A percentile compares a stretch with the other conserved stretches of the same genome.
These are phyloP conservation scores for Lycodopsis pacificus DNA, from an alignment of 2,797 vertebrate genomes.

Conservation along the genomic window DNA sequence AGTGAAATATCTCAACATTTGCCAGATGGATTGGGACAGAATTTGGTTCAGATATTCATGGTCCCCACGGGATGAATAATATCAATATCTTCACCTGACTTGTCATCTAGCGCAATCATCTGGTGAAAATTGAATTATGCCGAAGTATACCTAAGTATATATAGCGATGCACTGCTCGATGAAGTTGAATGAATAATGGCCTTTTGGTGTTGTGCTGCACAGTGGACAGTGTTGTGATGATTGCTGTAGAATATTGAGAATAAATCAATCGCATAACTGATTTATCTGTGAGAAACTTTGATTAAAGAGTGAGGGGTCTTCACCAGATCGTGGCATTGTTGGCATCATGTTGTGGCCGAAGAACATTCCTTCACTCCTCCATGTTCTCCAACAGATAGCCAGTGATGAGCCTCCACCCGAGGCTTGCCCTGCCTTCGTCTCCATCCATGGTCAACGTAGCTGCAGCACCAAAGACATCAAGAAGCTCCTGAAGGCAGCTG, in stretches of 20 bases:
- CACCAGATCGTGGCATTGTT: background rate
- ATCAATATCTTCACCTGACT: background rate
- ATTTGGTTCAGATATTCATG: background rate
- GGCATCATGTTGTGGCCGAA: background rate
- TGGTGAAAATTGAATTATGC: background rate
- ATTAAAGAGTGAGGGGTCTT: background rate
- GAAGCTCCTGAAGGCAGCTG: slow-evolving; percentile 93
- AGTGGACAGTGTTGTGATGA: slow-evolving; percentile 19
- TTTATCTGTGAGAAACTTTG: slow-evolving; percentile 27
- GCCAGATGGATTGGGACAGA: background rate
- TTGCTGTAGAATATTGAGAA: slow-evolving; percentile 21
- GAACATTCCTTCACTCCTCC: slow-evolving; percentile 11
- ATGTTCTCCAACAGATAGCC: slow-evolving; percentile 88
- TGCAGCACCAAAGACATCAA: slow-evolving; percentile 94
- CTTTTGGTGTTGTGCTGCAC: slow-evolving; percentile 24
- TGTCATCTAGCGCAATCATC: background rate
- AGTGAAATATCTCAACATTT: background rate
- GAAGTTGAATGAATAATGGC: slow-evolving; percentile 46
- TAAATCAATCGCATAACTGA: slow-evolving; percentile 24
- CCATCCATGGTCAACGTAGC: slow-evolving; percentile 90
- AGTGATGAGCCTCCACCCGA: slow-evolving; percentile 92
- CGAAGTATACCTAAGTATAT: background rate
- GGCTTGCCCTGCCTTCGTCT: slow-evolving; percentile 91
- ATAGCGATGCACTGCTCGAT: slow-evolving; percentile 25
- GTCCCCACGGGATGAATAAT: background rate